Evolutionary conservation across 53 echinoderm and acorn worm genomes (phyloP).

Genomic region (Holothuria leucospilota): DNA sequence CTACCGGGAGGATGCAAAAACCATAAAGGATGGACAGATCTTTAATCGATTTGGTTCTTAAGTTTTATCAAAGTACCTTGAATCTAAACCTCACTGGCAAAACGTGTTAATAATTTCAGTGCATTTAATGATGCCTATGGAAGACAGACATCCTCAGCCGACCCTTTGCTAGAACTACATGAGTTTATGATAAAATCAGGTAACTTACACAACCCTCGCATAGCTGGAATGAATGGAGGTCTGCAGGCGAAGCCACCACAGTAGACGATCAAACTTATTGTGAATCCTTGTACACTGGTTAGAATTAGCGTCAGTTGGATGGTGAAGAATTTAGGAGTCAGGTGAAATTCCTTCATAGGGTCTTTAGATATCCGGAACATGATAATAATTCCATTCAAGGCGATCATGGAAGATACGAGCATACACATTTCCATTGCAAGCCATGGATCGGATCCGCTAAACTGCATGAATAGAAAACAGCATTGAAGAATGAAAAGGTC

Average conservation of each 20-base stretch:
- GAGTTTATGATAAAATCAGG: no score
- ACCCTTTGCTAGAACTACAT: no score
- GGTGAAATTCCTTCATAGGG: slow-evolving; percentile 77
- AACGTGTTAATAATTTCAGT: no score
- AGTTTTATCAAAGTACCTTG: no score
- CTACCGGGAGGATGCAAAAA: no score
- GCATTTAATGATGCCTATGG: no score
- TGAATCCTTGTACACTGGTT: slow-evolving; percentile 78
- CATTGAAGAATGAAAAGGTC: not conserved
- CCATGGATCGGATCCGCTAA: slow-evolving; percentile 68
- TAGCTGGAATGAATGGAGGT: slow-evolving; percentile 74
- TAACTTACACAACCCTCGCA: slow-evolving; percentile 81
- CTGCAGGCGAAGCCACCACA: slow-evolving; percentile 72
- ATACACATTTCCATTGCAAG: slow-evolving; percentile 78
- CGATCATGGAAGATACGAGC: slow-evolving; percentile 79
- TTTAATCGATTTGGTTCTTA: no score
- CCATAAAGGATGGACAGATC: no score
- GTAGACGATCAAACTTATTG: slow-evolving; percentile 71
- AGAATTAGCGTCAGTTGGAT: slow-evolving; percentile 85
- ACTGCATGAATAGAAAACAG: slow-evolving; percentile 48
- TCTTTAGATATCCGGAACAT: slow-evolving; percentile 78
- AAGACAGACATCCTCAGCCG: no score
- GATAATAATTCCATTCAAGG: slow-evolving; percentile 87
- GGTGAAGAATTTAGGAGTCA: slow-evolving; percentile 93
- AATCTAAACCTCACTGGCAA: no score